Conservation (phyloP, 2,888 invertebrate genomes). For the Galerucella calmariensis region DNA sequence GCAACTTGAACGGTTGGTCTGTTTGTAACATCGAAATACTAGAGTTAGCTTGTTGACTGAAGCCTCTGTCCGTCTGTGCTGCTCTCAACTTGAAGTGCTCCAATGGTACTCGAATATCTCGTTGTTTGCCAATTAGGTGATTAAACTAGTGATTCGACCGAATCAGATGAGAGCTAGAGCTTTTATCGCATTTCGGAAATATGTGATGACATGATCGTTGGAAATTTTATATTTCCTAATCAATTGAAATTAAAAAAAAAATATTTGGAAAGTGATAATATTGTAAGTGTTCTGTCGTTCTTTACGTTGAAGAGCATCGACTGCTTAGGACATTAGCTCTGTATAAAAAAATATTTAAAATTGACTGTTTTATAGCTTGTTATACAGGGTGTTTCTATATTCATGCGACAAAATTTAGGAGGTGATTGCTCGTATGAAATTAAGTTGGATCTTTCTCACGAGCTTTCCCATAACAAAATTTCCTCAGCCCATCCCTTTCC, state of each 20-base stretch:
- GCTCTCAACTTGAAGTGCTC: conserved; percentile 16
- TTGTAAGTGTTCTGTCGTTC: too few relatives aligned
- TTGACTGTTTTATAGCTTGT: too few relatives aligned
- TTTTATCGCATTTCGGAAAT: background rate
- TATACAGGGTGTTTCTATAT: too few relatives aligned
- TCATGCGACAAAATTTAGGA: too few relatives aligned
- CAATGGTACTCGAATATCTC: conserved; percentile 20
- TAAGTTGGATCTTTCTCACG: too few relatives aligned
- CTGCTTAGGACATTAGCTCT: too few relatives aligned
- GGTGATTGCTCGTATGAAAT: too few relatives aligned
- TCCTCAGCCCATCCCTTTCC: too few relatives aligned
- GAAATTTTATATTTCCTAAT: too few relatives aligned
- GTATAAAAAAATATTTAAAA: too few relatives aligned
- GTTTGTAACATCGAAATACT: conserved; percentile 29
- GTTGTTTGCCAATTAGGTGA: conserved; percentile 38
- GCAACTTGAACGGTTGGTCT: conserved; percentile 31
- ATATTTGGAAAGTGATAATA: background rate
- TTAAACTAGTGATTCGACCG: conserved; percentile 20
- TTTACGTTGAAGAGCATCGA: too few relatives aligned
- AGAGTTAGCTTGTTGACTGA: conserved; percentile 37
- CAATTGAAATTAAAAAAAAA: background rate
- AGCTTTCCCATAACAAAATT: too few relatives aligned
- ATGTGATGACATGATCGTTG: background rate
- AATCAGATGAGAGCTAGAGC: background rate
- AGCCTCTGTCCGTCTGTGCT: conserved; percentile 26